A percentile compares a stretch with the other conserved stretches of the same genome.
Evolutionary conservation across 1,140 invertebrate genomes (phyloP).

Genomic region (Cydia amplana): DNA sequence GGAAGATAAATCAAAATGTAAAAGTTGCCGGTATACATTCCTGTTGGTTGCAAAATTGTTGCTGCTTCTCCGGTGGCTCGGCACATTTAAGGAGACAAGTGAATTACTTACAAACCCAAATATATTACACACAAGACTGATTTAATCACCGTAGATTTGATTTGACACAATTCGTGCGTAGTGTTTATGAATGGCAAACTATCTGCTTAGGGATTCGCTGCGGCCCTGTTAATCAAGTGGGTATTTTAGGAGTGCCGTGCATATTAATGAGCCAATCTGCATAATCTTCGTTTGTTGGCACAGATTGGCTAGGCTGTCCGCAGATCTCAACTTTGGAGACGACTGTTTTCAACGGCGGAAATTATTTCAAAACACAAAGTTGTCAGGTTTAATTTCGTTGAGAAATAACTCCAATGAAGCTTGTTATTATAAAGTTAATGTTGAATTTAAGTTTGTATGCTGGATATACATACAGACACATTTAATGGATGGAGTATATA

Average conservation of each 20-base stretch:
- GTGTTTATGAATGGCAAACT: conserved; percentile 29
- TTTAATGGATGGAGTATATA: too few species aligned
- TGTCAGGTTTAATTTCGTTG: conserved; percentile 14
- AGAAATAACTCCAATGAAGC: conserved; percentile 17
- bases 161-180: conserved; percentile 24
- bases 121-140: conserved; percentile 5
- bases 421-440: conserved; percentile 11
- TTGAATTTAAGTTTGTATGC: neutral
- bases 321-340: conserved; percentile 17
- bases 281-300: conserved; percentile 51
- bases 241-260: conserved; percentile 44
- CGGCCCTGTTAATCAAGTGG: conserved; percentile 48
- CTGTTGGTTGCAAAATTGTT: too few species aligned
- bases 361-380: conserved; percentile 34
- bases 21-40: too few species aligned
- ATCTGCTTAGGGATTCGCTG: conserved; percentile 38
- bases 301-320: conserved; percentile 41
- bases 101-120: conserved; percentile 3
- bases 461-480: neutral
- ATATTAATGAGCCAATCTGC: conserved; percentile 52
- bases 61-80: too few species aligned
- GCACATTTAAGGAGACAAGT: neutral
- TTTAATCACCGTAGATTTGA: conserved; percentile 8
- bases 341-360: conserved; percentile 27
- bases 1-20: too few species aligned